Base-by-base conservation (phyloP, 1,140 invertebrate genomes). In the Calliopsis andreniformis region DNA sequence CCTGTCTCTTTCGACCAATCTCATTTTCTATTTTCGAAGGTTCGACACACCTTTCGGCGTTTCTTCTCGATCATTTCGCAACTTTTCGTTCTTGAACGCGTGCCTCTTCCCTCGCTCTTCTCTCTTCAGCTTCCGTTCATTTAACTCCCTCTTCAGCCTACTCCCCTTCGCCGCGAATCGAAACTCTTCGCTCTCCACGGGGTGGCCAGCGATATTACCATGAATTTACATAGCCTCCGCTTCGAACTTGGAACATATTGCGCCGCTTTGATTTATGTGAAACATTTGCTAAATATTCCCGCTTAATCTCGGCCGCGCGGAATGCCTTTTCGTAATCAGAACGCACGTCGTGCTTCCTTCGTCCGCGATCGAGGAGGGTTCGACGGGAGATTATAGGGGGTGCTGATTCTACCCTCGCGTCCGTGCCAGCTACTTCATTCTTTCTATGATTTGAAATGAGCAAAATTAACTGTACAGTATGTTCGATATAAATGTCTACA, bases 201-300 rank as follows among this genome's bases (percentile, higher is more conserved):
- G 86, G 87, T 87, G 87, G 87, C 89, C 86, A 86, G 59, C 78
- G 86, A 86, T 86, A 91, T 91, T 91, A 91, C 87, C 90, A 90
- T 90, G 89, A 90, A 90, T 91, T 91, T 91, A 89, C 89, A 91
- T 91, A 91, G 89, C 82, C 79, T 85, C 35, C 78, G 82, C 85
- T 86, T 83, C 87, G 83, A 87, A 85, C 86, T 86, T 82, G 63
- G 83, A 89, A 89, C 89, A 91, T 90, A 91, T 91, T 91, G 89
- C 89, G 87, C 75, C 70, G 87, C 89, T 91, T 90, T 91, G 90
- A 91, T 91, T 91, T 90, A 91, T 90, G 87, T 86, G 90, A 89
- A 91, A 90, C 89, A 90, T 90, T 90, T 90, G 89, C 90, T 91
- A 91, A 91, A 91, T 91, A 90, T 90, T 89, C 87, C 79, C 82